phyloP scores from a whole-genome alignment of 35 echinoderm and acorn worm genomes.

The Apostichopus japonicus region DNA sequence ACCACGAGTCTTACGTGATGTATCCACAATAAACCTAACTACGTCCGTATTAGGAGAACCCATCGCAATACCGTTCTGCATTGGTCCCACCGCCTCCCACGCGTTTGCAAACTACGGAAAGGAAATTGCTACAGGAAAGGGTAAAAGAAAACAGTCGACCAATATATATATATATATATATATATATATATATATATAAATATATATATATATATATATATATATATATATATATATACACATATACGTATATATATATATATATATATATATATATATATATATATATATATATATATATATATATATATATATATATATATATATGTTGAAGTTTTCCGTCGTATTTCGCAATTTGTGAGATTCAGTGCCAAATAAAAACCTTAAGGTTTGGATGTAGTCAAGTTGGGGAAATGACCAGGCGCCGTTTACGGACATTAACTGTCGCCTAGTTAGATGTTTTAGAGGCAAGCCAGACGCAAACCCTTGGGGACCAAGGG shows the following conservation, averaged over 20 bases:
- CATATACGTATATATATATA: neutral
- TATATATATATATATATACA: neutral
- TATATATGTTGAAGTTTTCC: neutral
- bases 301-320: too few species aligned
- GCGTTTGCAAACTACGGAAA: conserved; percentile 39
- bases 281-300: too few species aligned
- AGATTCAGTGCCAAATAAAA: too few species aligned
- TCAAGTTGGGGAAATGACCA: too few species aligned
- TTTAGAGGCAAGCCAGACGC: too few species aligned
- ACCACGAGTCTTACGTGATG: conserved; percentile 52
- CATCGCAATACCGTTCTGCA: conserved; percentile 54
- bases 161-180: neutral
- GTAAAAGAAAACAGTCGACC: neutral
- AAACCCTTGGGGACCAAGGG: too few species aligned
- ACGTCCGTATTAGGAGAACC: conserved; percentile 61
- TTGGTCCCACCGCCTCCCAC: conserved; percentile 50
- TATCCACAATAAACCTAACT: conserved; percentile 29
- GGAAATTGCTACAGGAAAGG: conserved; percentile 59
- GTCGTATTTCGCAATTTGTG: too few species aligned
- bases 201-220: neutral
- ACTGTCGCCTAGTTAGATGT: too few species aligned
- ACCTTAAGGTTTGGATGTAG: too few species aligned
- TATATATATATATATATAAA: neutral
- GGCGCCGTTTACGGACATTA: too few species aligned
- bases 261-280: neutral